Conservation (phyloP, 2,797 vertebrate species). For the Tamandua tetradactyla region DNA sequence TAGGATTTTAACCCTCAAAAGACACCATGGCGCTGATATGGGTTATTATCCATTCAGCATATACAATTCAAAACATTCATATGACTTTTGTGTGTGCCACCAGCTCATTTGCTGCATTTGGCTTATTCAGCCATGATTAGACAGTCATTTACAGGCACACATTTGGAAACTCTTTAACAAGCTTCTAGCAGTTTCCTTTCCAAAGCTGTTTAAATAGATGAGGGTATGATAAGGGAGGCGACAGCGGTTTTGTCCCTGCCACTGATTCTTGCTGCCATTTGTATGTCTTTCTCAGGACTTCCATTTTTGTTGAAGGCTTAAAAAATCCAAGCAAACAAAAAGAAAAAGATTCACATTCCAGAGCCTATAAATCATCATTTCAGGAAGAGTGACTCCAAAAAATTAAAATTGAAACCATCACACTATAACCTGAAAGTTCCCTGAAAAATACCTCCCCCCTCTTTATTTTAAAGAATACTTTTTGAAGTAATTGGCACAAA, state of each 20-base stretch:
- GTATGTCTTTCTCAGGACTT: conserved; percentile 75
- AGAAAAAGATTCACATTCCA: conserved; percentile 61
- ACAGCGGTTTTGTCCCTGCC: conserved; percentile 64
- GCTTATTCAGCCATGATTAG: conserved; percentile 76
- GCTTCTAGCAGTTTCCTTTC: conserved; percentile 69
- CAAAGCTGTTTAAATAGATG: conserved; percentile 79
- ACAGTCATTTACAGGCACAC: conserved; percentile 79
- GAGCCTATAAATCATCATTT: conserved; percentile 75
- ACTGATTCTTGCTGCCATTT: conserved; percentile 63
- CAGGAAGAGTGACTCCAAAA: conserved; percentile 79
- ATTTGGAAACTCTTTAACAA: conserved; percentile 76
- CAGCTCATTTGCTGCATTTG: conserved; percentile 75
- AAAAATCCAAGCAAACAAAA: background rate
- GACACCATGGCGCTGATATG: conserved; percentile 13
- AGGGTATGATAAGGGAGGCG: conserved; percentile 71
- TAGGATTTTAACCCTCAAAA: conserved; percentile 69
- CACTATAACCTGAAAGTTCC: conserved; percentile 83
- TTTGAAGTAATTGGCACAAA: conserved; percentile 91
- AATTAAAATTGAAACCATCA: conserved; percentile 86
- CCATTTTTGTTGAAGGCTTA: conserved; percentile 66
- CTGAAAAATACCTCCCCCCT: conserved; percentile 54
- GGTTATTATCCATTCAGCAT: conserved; percentile 68
- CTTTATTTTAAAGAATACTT: conserved; percentile 87
- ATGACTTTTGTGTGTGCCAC: conserved; percentile 52
- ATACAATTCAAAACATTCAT: conserved; percentile 46